phyloP scores from a whole-genome alignment of 2,113 vertebrate genomes.

The Sturnus vulgaris region DNA sequence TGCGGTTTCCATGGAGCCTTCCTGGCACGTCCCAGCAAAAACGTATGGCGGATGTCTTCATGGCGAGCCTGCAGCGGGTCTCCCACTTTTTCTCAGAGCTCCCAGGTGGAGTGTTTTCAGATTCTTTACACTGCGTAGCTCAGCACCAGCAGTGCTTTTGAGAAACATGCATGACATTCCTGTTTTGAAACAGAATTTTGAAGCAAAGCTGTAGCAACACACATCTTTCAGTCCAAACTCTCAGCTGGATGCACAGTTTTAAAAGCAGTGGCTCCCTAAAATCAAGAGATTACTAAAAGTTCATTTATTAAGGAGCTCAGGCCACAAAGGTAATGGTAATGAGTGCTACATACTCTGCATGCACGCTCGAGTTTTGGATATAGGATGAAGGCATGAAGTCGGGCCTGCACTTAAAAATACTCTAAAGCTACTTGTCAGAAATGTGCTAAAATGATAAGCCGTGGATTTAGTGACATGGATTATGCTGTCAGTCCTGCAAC shows the following conservation, averaged over 20 bases:
- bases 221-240: background rate
- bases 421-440: background rate
- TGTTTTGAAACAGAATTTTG: background rate
- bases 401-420: background rate
- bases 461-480: background rate
- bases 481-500: slow-evolving; percentile 26
- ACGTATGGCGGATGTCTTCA: background rate
- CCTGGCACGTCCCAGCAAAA: background rate
- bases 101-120: background rate
- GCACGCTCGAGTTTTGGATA: background rate
- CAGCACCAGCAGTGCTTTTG: background rate
- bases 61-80: background rate
- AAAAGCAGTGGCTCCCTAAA: background rate
- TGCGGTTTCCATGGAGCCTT: slow-evolving; percentile 4
- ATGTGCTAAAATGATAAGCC: background rate
- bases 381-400: background rate
- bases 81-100: background rate
- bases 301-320: background rate
- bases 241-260: background rate
- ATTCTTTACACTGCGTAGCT: background rate
- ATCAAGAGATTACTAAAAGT: background rate
- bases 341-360: background rate
- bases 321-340: background rate
- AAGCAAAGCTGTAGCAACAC: background rate
- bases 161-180: background rate